phyloP scores from a whole-genome alignment of 2,797 vertebrate genomes.

The Scolopax rusticola region DNA sequence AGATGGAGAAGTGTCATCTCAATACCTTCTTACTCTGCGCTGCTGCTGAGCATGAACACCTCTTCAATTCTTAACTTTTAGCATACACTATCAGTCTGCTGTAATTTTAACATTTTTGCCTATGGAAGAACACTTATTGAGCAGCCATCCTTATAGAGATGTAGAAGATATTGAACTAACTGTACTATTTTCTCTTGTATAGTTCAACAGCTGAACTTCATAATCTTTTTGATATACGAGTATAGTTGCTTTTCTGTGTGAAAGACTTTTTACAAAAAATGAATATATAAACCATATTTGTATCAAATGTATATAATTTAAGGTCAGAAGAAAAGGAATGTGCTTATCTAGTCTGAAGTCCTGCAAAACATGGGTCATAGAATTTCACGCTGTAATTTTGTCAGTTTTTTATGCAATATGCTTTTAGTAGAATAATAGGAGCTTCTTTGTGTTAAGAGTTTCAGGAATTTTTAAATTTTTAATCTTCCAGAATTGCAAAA shows the following conservation, averaged over 20 bases:
- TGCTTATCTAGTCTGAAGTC: not conserved
- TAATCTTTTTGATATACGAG: not conserved
- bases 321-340: not conserved
- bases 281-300: not conserved
- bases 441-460: not conserved
- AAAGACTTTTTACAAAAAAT: not conserved
- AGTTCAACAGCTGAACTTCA: not conserved
- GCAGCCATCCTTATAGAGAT: not conserved
- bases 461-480: not conserved
- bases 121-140: accelerated
- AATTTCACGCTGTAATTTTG: not conserved
- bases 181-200: not conserved
- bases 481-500: not conserved
- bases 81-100: not conserved
- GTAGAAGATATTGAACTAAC: not conserved
- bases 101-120: not conserved
- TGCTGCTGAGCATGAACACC: not conserved
- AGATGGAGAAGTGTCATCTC: not conserved
- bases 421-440: not conserved
- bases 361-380: not conserved
- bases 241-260: not conserved
- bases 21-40: not conserved
- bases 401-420: not conserved
- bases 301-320: not conserved
- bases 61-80: not conserved